Percentiles rank a stretch among this genome's conserved stretches.
Conservation (phyloP, 2,888 invertebrate genomes). For the Carterocephalus palaemon region DNA sequence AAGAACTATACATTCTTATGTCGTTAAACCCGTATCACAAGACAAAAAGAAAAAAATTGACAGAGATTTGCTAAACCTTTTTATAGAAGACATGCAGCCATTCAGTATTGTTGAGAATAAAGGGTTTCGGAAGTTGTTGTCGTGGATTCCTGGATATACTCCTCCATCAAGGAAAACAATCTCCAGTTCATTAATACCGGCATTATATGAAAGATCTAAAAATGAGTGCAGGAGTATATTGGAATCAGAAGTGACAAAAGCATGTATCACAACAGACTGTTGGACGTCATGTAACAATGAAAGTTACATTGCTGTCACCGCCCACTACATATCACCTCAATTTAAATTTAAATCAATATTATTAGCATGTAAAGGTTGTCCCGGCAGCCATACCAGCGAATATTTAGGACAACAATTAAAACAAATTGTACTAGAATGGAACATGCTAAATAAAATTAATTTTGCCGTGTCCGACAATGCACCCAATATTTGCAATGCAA, state of each 20-base stretch:
- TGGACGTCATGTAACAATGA: neutral
- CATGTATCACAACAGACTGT: neutral
- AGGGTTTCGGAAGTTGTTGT: conserved; percentile 26
- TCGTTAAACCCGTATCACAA: conserved; percentile 6
- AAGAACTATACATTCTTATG: conserved; percentile 1
- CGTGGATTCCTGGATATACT: conserved; percentile 31
- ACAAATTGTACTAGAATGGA: too few species aligned
- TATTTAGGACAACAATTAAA: neutral
- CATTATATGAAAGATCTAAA: neutral
- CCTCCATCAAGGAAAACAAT: conserved; percentile 29
- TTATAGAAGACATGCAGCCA: conserved; percentile 29
- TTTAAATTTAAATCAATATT: neutral
- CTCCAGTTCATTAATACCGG: conserved; percentile 15
- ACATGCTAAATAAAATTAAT: neutral
- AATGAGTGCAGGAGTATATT: neutral
- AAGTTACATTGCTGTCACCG: conserved; percentile 4
- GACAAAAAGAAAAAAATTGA: conserved; percentile 24
- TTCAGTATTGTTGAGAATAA: conserved; percentile 30
- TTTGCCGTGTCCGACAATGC: conserved; percentile 6
- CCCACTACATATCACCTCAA: neutral
- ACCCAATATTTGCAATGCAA: neutral
- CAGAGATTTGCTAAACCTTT: conserved; percentile 26
- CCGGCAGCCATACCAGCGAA: neutral
- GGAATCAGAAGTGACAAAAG: neutral
- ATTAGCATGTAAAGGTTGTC: neutral